Evolutionary conservation across 2,888 invertebrate species (phyloP).

Genomic region (Leptinotarsa tumamoca): DNA sequence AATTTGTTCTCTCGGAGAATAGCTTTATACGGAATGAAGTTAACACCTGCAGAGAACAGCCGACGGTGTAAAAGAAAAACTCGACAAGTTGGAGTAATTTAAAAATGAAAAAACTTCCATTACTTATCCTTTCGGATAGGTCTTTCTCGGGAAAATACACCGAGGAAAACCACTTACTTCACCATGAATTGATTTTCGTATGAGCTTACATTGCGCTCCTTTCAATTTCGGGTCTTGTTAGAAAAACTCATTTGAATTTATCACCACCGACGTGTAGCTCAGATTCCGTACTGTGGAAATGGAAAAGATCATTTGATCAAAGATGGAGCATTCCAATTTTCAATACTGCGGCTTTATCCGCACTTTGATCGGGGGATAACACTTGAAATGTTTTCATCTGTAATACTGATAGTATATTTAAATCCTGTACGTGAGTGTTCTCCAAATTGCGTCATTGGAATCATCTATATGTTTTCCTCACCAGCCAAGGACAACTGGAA

Average conservation of each 20-base stretch:
- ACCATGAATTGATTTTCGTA: slow-evolving; percentile 13
- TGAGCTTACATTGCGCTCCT: not conserved
- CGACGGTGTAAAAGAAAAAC: slow-evolving; percentile 47
- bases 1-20: slow-evolving; percentile 38
- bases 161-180: slow-evolving; percentile 38
- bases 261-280: not conserved
- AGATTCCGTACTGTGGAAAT: slow-evolving; percentile 8
- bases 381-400: not conserved
- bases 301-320: slow-evolving; percentile 10
- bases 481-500: no score
- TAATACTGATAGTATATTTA: not conserved
- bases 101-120: slow-evolving; percentile 51
- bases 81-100: slow-evolving; percentile 49
- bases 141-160: slow-evolving; percentile 38
- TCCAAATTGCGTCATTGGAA: no score
- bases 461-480: no score
- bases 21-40: slow-evolving; percentile 41
- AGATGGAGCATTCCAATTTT: not conserved
- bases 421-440: no score
- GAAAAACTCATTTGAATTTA: slow-evolving; percentile 18
- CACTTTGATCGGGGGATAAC: slow-evolving; percentile 1
- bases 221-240: slow-evolving; percentile 2
- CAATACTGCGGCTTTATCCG: not conserved
- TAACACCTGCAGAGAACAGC: slow-evolving; percentile 44
- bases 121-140: slow-evolving; percentile 45